Percentiles rank a stretch among this genome's conserved stretches.
phyloP scores from a whole-genome alignment of 53 echinoderm and acorn worm species.

The Zoroaster sp. region DNA sequence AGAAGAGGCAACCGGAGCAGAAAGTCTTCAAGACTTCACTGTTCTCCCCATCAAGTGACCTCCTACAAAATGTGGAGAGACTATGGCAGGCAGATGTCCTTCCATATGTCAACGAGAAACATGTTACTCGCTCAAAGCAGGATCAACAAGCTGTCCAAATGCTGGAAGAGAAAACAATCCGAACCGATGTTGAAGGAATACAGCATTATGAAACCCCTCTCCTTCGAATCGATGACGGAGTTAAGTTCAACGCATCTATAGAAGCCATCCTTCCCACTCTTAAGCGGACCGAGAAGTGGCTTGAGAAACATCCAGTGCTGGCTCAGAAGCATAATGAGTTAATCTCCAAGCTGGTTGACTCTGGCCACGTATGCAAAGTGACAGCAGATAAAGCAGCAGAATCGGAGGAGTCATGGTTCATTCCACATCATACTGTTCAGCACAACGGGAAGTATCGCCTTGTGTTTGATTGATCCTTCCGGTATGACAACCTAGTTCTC shows the following conservation, averaged over 20 bases:
- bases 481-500: constrained; percentile 10
- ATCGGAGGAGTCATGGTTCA: constrained; percentile 48
- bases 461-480: constrained; percentile 53
- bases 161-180: too few species aligned
- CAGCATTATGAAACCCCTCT: constrained; percentile 11
- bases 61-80: too few species aligned
- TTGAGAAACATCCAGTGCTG: background rate
- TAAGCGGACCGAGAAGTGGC: background rate
- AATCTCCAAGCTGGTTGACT: constrained; percentile 19
- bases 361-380: constrained; percentile 6
- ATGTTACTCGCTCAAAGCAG: constrained; percentile 8
- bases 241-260: background rate
- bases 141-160: background rate
- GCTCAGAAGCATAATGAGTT: constrained; percentile 13
- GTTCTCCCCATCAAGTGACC: too few species aligned
- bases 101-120: background rate
- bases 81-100: background rate
- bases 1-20: too few species aligned
- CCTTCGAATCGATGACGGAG: background rate
- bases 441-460: constrained; percentile 15
- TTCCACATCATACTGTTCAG: constrained; percentile 35
- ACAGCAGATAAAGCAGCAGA: constrained; percentile 2
- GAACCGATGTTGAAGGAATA: background rate
- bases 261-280: background rate
- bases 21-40: too few species aligned